These are phyloP conservation scores for Noctua fimbriata DNA, from an alignment of 2,888 invertebrate genomes.

Conservation along the genomic window DNA sequence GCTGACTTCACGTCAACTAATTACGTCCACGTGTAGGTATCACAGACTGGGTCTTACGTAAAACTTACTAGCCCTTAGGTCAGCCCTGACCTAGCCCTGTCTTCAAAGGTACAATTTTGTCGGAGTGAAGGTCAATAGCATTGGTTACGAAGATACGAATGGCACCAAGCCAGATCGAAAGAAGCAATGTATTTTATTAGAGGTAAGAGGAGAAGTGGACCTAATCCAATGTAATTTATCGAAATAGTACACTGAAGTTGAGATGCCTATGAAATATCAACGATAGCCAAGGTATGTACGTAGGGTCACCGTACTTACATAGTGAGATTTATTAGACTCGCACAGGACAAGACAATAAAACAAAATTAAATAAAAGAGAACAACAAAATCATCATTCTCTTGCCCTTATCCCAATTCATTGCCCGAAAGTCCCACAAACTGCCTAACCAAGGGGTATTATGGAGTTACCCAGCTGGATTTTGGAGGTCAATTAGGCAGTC, in stretches of 20 bases:
- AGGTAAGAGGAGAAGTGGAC: constrained; percentile 14
- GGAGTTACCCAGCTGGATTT: not conserved
- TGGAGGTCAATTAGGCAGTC: not conserved
- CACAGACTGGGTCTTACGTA: not conserved
- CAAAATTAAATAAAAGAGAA: no score
- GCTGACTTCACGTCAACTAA: not conserved
- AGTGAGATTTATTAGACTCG: not conserved
- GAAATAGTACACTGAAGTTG: not conserved
- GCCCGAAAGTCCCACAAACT: not conserved
- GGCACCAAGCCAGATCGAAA: constrained; percentile 47
- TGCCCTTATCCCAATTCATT: no score
- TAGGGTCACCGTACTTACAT: not conserved
- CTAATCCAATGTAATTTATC: not conserved
- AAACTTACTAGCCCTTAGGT: not conserved
- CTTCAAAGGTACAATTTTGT: constrained; percentile 29
- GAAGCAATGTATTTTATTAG: constrained; percentile 12
- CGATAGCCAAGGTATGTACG: not conserved
- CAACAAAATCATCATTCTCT: no score
- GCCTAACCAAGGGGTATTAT: not conserved
- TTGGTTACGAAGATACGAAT: constrained; percentile 26
- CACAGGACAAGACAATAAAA: no score
- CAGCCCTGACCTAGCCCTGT: constrained; percentile 29
- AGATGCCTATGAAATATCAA: not conserved
- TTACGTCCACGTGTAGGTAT: not conserved
- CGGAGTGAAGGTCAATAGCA: constrained; percentile 33